phyloP scores from a whole-genome alignment of 2,888 invertebrate species.

The Amiota communis region DNA sequence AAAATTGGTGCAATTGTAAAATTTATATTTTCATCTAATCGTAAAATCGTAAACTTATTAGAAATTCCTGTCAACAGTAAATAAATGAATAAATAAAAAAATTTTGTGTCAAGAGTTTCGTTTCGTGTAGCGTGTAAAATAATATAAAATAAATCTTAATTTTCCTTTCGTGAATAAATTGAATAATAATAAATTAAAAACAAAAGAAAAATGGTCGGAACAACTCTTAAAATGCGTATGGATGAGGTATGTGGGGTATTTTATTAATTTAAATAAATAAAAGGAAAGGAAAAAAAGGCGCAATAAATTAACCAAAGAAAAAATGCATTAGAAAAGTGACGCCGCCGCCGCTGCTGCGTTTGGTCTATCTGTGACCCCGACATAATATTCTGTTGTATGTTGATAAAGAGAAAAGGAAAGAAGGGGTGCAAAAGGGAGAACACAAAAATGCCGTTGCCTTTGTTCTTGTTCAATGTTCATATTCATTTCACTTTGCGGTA shows the following conservation, averaged over 20 bases:
- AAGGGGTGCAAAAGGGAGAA: constrained; percentile 35
- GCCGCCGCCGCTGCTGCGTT: constrained; percentile 36
- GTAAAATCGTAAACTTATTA: constrained; percentile 21
- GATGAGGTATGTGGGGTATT: constrained; percentile 60
- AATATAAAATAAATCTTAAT: constrained; percentile 27
- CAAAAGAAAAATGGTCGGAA: constrained; percentile 58
- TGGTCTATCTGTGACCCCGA: constrained; percentile 33
- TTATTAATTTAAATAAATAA: too few species aligned
- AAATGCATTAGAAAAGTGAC: constrained; percentile 35
- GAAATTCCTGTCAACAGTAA: background rate
- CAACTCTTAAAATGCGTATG: constrained; percentile 51
- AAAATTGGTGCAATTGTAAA: constrained; percentile 44
- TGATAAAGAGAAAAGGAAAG: background rate
- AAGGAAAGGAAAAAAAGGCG: background rate
- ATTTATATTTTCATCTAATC: constrained; percentile 13
- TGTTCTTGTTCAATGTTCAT: constrained; percentile 36
- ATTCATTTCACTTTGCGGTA: constrained; percentile 31
- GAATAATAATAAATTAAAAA: constrained; percentile 11
- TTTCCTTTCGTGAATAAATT: background rate
- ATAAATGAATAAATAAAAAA: constrained; percentile 41
- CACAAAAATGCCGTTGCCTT: constrained; percentile 46
- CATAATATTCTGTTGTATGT: background rate
- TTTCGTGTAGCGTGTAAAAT: constrained; percentile 17
- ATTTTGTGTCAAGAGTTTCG: constrained; percentile 34
- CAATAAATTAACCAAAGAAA: background rate